These are phyloP conservation scores for Megalonaias nervosa DNA, from an alignment of 1,140 invertebrate genomes.

Conservation along the genomic window DNA sequence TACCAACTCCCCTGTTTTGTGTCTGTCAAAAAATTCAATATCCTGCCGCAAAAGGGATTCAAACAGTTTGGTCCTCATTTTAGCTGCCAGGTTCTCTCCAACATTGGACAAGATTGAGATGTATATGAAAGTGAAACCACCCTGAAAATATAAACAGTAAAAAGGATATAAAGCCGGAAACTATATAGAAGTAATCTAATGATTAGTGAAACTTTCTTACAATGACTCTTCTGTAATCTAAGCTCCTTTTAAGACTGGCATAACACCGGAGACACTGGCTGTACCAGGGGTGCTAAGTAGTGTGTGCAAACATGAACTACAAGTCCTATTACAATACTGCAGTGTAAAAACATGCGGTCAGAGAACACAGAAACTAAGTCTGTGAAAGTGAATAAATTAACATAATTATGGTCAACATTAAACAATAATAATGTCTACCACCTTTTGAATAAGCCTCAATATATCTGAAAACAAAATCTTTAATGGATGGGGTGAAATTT, in stretches of 20 bases:
- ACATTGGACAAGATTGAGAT: conserved; percentile 88
- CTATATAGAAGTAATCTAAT: not conserved
- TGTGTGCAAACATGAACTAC: too few relatives aligned
- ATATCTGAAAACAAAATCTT: too few relatives aligned
- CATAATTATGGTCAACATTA: too few relatives aligned
- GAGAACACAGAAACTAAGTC: too few relatives aligned
- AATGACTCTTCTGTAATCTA: not conserved
- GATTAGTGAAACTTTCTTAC: not conserved
- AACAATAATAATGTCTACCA: too few relatives aligned
- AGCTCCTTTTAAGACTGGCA: not conserved
- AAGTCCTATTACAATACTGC: too few relatives aligned
- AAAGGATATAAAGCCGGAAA: not conserved
- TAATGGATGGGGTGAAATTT: too few relatives aligned
- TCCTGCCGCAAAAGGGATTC: conserved; percentile 88
- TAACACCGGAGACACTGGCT: too few relatives aligned
- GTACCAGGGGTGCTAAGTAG: too few relatives aligned
- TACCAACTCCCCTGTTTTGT: conserved; percentile 92
- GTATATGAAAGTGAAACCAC: conserved; percentile 89
- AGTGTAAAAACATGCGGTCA: too few relatives aligned
- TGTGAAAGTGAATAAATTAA: too few relatives aligned
- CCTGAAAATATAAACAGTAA: conserved; percentile 75
- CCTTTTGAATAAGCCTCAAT: too few relatives aligned
- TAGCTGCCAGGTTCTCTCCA: conserved; percentile 87
- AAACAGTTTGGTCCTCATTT: conserved; percentile 88
- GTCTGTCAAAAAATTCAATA: conserved; percentile 91